Evolutionary conservation across 2,888 invertebrate species (phyloP).

Genomic region (Leptopilina syphax): DNA sequence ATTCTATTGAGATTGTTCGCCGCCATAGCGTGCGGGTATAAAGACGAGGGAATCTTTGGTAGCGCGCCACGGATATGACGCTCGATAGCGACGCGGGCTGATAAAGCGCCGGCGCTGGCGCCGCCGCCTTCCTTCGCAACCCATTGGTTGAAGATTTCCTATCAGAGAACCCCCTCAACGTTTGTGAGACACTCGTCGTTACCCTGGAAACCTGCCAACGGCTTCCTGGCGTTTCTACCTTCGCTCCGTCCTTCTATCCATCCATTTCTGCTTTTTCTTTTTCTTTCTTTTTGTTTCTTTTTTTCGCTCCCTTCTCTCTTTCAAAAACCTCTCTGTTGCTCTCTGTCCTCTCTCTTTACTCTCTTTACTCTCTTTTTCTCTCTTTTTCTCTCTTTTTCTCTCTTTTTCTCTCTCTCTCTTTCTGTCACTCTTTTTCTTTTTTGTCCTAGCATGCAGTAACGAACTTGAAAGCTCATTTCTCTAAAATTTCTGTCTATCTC

Average conservation of each 20-base stretch:
- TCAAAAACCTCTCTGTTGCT: not conserved
- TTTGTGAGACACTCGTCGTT: constrained; percentile 70
- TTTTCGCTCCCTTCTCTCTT: constrained; percentile 2
- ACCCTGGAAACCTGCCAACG: constrained; percentile 70
- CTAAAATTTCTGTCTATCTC: not conserved
- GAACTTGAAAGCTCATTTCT: not conserved
- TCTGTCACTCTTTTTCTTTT: too few relatives aligned
- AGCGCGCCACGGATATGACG: constrained; percentile 47
- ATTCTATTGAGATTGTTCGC: constrained; percentile 11
- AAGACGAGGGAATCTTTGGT: constrained; percentile 53
- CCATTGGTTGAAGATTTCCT: constrained; percentile 53
- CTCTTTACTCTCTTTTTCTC: too few relatives aligned
- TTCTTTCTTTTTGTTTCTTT: constrained; percentile 50
- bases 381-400: too few relatives aligned
- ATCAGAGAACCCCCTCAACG: constrained; percentile 55
- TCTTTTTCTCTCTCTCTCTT: too few relatives aligned
- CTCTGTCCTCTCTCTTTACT: not conserved
- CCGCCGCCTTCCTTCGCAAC: constrained; percentile 50
- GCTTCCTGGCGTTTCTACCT: constrained; percentile 55
- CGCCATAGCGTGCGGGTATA: constrained; percentile 46
- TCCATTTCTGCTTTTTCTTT: constrained; percentile 49
- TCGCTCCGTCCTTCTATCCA: constrained; percentile 51
- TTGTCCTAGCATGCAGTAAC: not conserved
- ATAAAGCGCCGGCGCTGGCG: constrained; percentile 54
- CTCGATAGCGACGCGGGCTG: constrained; percentile 52